Conservation (phyloP, 1,140 invertebrate species). For the Cataglyphis hispanica region DNA sequence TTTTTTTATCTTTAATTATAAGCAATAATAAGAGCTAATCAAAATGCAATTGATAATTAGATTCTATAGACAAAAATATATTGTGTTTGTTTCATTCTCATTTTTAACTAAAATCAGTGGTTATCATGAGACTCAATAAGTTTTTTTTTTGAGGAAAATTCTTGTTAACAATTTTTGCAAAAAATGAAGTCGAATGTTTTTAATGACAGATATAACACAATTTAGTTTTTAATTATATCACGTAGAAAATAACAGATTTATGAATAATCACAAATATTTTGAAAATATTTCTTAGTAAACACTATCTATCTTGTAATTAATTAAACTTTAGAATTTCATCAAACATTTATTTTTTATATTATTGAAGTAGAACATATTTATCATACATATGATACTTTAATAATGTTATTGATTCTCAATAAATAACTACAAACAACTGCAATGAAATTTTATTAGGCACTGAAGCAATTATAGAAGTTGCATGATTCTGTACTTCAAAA, state of each 20-base stretch:
- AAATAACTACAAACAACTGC: background rate
- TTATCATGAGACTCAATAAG: constrained; percentile 7
- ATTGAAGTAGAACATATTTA: background rate
- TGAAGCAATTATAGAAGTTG: background rate
- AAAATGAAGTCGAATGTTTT: background rate
- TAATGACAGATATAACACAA: background rate
- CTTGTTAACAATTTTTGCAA: background rate
- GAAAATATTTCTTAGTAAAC: no score
- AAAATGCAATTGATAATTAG: background rate
- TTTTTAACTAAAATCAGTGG: constrained; percentile 1
- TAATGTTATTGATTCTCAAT: background rate
- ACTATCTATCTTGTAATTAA: background rate
- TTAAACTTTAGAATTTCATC: background rate
- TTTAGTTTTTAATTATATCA: constrained; percentile 3
- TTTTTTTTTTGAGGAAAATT: background rate
- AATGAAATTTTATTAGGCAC: background rate
- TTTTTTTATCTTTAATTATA: background rate
- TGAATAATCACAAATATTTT: background rate
- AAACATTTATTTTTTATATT: background rate
- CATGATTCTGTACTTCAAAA: background rate
- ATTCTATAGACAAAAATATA: background rate
- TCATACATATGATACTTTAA: background rate
- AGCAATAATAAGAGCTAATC: background rate
- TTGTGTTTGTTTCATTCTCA: background rate
- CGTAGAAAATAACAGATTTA: background rate